Percentiles rank a stretch among this genome's conserved stretches.
Conservation (phyloP, 2,113 vertebrate genomes). For the Anser cygnoides region DNA sequence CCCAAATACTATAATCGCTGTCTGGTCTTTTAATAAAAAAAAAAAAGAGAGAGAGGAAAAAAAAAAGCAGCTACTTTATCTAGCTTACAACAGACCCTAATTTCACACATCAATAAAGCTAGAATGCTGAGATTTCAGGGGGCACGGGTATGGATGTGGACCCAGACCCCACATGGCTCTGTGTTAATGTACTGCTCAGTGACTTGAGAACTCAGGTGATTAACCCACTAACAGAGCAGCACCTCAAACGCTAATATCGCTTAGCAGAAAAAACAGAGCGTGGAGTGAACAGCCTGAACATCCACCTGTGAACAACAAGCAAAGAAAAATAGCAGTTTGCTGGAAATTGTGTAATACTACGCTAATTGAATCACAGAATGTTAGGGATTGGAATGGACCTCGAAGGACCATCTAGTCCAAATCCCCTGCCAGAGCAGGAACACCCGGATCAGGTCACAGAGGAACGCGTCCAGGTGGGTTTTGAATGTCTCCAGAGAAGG, state of each 20-base stretch:
- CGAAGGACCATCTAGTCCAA: no score
- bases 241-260: background rate
- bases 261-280: background rate
- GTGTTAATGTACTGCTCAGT: background rate
- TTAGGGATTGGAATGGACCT: no score
- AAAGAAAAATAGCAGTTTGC: background rate
- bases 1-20: background rate
- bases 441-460: no score
- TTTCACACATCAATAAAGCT: fast-evolving
- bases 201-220: background rate
- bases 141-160: background rate
- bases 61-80: background rate
- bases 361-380: no score
- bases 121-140: background rate
- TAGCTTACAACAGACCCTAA: background rate
- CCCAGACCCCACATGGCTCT: background rate
- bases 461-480: no score
- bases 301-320: background rate
- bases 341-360: background rate
- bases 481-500: no score
- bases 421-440: no score
- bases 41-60: background rate
- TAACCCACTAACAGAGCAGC: background rate
- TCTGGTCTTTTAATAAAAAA: background rate
- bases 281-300: background rate